Conservation (phyloP, 2,888 invertebrate genomes). For the Seira sanloemensis region DNA sequence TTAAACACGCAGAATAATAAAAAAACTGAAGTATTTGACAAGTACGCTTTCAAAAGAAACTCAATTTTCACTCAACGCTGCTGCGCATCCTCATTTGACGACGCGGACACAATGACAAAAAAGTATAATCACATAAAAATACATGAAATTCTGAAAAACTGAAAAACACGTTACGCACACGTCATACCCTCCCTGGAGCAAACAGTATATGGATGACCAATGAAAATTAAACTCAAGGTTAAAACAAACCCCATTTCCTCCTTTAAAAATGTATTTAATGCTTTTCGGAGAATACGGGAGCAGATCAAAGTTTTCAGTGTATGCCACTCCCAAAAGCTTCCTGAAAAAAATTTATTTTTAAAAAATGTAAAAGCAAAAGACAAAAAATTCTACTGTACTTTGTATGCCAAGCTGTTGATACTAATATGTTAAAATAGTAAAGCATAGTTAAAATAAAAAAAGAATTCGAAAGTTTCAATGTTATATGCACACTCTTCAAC, state of each 20-base stretch:
- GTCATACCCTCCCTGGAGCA: neutral
- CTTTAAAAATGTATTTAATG: too few species aligned
- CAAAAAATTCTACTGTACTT: slow-evolving; percentile 10
- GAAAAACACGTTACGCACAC: slow-evolving; percentile 5
- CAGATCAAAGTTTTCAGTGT: slow-evolving; percentile 55
- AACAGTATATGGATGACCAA: neutral
- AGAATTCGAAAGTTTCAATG: neutral
- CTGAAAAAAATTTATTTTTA: slow-evolving; percentile 13
- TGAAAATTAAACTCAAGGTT: neutral
- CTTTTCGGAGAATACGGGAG: too few species aligned
- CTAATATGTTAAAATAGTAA: neutral
- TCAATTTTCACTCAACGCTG: neutral
- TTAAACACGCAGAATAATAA: neutral
- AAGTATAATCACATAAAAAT: too few species aligned
- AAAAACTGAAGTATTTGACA: neutral
- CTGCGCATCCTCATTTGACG: too few species aligned
- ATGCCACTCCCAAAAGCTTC: neutral
- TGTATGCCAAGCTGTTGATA: slow-evolving; percentile 16
- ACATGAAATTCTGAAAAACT: too few species aligned
- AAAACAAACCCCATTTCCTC: neutral
- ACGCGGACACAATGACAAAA: too few species aligned
- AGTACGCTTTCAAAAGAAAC: neutral
- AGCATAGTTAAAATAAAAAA: neutral
- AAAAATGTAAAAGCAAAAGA: neutral
- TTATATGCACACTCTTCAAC: too few species aligned